Evolutionary conservation across 2,888 invertebrate genomes (phyloP), one percentile per base, ranked within the genome.

Genomic region (Argynnis bischoffii): DNA sequence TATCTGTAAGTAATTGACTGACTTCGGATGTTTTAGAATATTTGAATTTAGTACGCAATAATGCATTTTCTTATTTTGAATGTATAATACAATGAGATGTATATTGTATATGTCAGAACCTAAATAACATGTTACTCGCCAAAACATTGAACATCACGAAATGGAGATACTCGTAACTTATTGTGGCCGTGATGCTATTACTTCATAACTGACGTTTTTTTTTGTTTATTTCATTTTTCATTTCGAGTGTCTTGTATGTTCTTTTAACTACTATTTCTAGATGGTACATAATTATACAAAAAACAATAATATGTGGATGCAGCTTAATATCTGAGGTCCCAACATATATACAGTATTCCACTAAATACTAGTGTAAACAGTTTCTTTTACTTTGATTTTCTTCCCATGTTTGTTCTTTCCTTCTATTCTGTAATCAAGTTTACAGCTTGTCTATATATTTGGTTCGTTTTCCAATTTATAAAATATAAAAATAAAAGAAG

Each of bases 341-440:
- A 41, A 41, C 11, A 51, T 51, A 16, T 51, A 16, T 51, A 51
- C 50, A 8, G 31, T 11, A 50, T 14, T 31, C 4, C 31, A 6
- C 61, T 50, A 61, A 35, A 51, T 61, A 6, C 21, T 60, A 79
- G 76, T 76, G 82, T 82, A 86, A 88, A 88, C 82, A 85, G 76
- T 75, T 81, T 77, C 80, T 81, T 78, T 78, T 81, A 78, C 80
- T 80, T 81, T 86, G 86, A 87, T 88, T 87, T 88, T 83, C 81
- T 82, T 82, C 79, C 78, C 79, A 76, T 87, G 82, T 87, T 87
- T 88, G 85, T 86, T 86, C 81, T 86, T 88, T 85, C 84, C 81
- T 83, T 84, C 84, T 83, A 88, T 86, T 80, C 78, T 72, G 81
- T 89, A 87, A 88, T 88, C 84, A 85, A 84, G 85, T 88, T 86